These are phyloP conservation scores for Liolophura sinensis DNA, from an alignment of 1,140 invertebrate genomes.

Conservation along the genomic window DNA sequence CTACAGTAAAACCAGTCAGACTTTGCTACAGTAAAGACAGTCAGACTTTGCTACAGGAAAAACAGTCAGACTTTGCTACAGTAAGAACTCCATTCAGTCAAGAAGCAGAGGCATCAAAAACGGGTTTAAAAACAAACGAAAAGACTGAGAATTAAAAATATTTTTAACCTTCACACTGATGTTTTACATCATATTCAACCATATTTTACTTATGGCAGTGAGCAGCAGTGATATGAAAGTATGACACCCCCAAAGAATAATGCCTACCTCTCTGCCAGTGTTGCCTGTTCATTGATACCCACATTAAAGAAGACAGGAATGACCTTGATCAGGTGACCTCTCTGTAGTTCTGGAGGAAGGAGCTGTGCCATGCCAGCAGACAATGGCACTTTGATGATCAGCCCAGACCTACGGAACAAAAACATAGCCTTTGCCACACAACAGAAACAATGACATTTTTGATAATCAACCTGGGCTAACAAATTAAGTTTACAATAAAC, in stretches of 20 bases:
- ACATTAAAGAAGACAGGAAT: slow-evolving; percentile 94
- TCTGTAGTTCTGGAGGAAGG: slow-evolving; percentile 43
- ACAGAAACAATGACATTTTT: neutral
- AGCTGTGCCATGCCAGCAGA: slow-evolving; percentile 12
- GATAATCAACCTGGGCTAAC: neutral
- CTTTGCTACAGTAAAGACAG: too few relatives aligned
- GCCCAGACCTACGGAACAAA: too few relatives aligned
- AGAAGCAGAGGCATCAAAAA: too few relatives aligned
- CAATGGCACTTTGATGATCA: slow-evolving; percentile 33
- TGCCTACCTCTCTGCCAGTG: slow-evolving; percentile 76
- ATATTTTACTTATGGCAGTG: too few relatives aligned
- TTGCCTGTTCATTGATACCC: slow-evolving; percentile 91
- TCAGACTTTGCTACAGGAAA: too few relatives aligned
- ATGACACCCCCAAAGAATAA: neutral
- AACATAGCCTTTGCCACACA: neutral
- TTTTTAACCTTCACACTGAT: neutral
- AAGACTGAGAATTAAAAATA: too few relatives aligned
- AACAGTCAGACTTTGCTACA: too few relatives aligned
- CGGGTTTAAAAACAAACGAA: too few relatives aligned
- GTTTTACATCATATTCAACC: neutral
- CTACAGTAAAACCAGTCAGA: too few relatives aligned
- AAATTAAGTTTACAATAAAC: too few relatives aligned
- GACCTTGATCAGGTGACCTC: slow-evolving; percentile 67
- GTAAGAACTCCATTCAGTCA: too few relatives aligned
- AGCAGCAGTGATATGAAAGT: neutral